Evolutionary conservation across 2,888 invertebrate genomes (phyloP), one percentile per base, ranked within the genome.

Genomic region (Drosophila anceps): DNA sequence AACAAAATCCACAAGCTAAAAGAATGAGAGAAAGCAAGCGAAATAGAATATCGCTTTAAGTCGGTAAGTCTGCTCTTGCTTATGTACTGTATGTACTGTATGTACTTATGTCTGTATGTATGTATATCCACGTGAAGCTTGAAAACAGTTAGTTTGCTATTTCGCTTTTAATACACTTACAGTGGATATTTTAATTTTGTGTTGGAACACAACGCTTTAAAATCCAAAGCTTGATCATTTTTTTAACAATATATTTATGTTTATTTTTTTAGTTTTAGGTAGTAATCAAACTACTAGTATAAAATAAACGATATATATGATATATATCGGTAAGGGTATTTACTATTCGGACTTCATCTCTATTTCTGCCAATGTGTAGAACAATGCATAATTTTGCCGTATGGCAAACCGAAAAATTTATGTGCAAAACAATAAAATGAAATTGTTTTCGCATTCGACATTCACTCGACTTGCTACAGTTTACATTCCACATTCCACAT

Each of bases 381-480:
- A 88, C 79, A 83, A 83, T 77, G 84, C 88, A 84, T 87, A 84
- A 81, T 88, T 88, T 82, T 75, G 71, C 27, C 43, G 58, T 55
- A 77, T 61, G 53, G 62, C 44, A 61, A 65, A 59, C 24, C 35
- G 37, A 50, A 55, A 71, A 87, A 90, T 92, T 91, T 91, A 91
- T 92, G 91, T 70, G 83, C 77, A 91, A 90, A 91, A 84, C 90
- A 92, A 91, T 91, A 91, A 91, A 91, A 91, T 91, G 91, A 92
- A 92, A 91, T 92, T 91, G 92, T 92, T 91, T 91, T 86, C 84
- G 79, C 88, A 91, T 91, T 90, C 88, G 74, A 73, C 84, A 74
- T 53, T 61, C 60, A 41, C 50, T 50, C 50, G 18, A 24, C 29
- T 48, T 29, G 48, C 37, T 31, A 37, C 33, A 44, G 18, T 15